A percentile compares a stretch with the other conserved stretches of the same genome.
phyloP scores from a whole-genome alignment of 2,113 vertebrate species.

The Caranx ignobilis region DNA sequence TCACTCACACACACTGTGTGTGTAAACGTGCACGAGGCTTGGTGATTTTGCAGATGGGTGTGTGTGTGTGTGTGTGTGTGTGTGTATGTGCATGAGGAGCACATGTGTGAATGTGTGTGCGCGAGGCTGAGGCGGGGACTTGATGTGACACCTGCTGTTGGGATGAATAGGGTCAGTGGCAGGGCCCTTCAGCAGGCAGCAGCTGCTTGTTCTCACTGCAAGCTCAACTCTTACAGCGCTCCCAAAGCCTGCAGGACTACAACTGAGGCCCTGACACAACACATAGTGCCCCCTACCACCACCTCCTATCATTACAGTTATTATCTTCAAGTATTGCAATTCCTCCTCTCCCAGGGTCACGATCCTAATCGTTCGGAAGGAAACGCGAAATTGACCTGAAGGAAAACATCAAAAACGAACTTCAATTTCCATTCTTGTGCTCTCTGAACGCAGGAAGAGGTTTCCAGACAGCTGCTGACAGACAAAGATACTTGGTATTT shows the following conservation, averaged over 20 bases:
- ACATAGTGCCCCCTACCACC: slow-evolving; percentile 72
- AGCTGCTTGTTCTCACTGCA: slow-evolving; percentile 85
- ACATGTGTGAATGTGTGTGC: slow-evolving; percentile 64
- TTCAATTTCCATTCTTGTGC: slow-evolving; percentile 68
- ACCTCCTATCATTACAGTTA: slow-evolving; percentile 73
- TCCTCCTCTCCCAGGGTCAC: slow-evolving; percentile 53
- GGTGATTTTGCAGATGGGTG: slow-evolving; percentile 52
- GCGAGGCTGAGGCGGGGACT: slow-evolving; percentile 70
- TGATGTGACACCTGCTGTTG: slow-evolving; percentile 85
- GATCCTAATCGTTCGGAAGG: slow-evolving; percentile 63
- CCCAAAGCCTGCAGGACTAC: slow-evolving; percentile 48
- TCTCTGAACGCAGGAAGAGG: slow-evolving; percentile 70
- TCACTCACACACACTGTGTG: slow-evolving; percentile 39
- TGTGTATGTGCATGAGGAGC: slow-evolving; percentile 32
- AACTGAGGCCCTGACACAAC: slow-evolving; percentile 54
- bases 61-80: slow-evolving; percentile 40
- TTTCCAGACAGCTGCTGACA: slow-evolving; percentile 79
- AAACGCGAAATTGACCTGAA: slow-evolving; percentile 72
- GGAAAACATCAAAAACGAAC: slow-evolving; percentile 72
- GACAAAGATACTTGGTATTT: slow-evolving; percentile 77
- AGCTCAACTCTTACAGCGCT: slow-evolving; percentile 60
- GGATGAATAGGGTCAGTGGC: slow-evolving; percentile 85
- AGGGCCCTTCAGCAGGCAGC: slow-evolving; percentile 80
- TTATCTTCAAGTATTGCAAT: slow-evolving; percentile 60
- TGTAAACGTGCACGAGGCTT: slow-evolving; percentile 24